Evolutionary conservation across 2,113 vertebrate species (phyloP).

Genomic region (Aptenodytes forsteri): DNA sequence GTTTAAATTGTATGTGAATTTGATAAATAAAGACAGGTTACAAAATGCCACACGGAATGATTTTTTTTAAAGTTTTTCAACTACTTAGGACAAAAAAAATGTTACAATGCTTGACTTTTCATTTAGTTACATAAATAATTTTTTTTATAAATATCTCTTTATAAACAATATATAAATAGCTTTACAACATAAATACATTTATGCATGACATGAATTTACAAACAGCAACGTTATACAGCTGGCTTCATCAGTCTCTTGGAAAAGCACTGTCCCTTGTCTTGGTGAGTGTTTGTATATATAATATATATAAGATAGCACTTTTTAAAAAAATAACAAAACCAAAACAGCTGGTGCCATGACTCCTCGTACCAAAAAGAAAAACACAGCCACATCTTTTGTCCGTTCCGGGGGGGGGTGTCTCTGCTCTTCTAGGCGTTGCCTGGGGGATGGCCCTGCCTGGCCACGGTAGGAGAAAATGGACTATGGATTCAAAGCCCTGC

Average conservation of each 20-base stretch:
- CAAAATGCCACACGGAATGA: slow-evolving; percentile 67
- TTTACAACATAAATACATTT: slow-evolving; percentile 90
- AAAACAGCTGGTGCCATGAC: slow-evolving; percentile 62
- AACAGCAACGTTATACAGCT: slow-evolving; percentile 77
- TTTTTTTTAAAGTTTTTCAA: slow-evolving; percentile 72
- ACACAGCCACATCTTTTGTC: slow-evolving; percentile 49
- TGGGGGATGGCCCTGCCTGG: slow-evolving; percentile 10
- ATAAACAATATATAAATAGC: slow-evolving; percentile 90
- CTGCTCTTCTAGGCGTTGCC: slow-evolving; percentile 13
- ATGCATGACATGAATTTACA: slow-evolving; percentile 86
- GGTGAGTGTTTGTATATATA: slow-evolving; percentile 72
- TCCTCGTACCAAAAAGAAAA: slow-evolving; percentile 69
- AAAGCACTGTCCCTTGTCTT: slow-evolving; percentile 74
- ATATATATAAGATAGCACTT: slow-evolving; percentile 75
- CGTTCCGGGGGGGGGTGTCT: not conserved
- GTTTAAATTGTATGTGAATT: not conserved
- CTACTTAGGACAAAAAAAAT: slow-evolving; percentile 79
- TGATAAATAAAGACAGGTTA: slow-evolving; percentile 78
- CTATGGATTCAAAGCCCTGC: not conserved
- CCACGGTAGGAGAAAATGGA: not conserved
- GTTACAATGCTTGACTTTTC: slow-evolving; percentile 81
- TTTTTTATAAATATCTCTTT: slow-evolving; percentile 87
- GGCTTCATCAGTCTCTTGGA: slow-evolving; percentile 75
- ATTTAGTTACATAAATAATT: slow-evolving; percentile 89
- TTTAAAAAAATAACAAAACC: slow-evolving; percentile 64